These are phyloP conservation scores for Polymixis flavicincta DNA, from an alignment of 2,888 invertebrate genomes.

Conservation along the genomic window DNA sequence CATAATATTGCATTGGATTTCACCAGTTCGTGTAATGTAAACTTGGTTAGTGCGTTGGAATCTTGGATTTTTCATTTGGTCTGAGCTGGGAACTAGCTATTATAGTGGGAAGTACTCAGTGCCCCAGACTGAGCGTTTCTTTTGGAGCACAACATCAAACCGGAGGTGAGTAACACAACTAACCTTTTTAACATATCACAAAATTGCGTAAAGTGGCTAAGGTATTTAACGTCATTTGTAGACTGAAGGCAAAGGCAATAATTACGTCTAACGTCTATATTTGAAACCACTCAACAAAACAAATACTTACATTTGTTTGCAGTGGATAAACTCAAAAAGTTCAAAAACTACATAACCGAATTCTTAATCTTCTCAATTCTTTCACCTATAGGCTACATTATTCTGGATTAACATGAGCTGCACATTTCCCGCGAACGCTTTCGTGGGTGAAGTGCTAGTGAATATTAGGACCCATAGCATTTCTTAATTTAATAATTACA, in stretches of 20 bases:
- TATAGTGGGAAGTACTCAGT: background rate
- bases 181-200: background rate
- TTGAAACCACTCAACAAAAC: background rate
- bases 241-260: too few species aligned
- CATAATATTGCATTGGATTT: background rate
- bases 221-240: background rate
- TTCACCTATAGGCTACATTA: too few species aligned
- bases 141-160: background rate
- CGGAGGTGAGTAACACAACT: conserved; percentile 1
- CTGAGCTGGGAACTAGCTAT: background rate
- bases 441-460: too few species aligned
- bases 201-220: background rate
- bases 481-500: too few species aligned
- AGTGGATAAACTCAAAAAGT: too few species aligned
- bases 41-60: background rate
- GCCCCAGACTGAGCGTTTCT: background rate
- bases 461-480: too few species aligned
- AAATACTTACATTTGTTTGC: too few species aligned
- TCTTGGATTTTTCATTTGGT: background rate
- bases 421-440: too few species aligned
- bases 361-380: too few species aligned
- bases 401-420: too few species aligned
- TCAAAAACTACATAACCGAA: too few species aligned
- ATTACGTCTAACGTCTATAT: too few species aligned
- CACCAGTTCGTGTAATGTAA: background rate